Conservation (phyloP, 2,888 invertebrate genomes). For the Polyommatus icarus region DNA sequence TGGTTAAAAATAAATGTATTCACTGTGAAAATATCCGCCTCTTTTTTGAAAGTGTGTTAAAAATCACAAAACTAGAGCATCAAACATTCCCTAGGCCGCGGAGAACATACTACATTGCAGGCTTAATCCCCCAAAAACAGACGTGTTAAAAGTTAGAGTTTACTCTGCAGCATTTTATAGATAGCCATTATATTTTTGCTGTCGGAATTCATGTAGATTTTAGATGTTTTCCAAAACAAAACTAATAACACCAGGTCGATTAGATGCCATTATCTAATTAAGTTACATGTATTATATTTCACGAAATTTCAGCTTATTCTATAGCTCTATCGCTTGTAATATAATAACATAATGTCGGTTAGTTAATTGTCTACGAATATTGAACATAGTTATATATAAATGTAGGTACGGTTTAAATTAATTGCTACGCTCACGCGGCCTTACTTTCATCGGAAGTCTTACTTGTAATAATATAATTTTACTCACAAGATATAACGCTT, state of each 20-base stretch:
- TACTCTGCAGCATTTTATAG: not conserved
- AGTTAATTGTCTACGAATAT: not conserved
- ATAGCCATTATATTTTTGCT: not conserved
- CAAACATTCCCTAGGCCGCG: not conserved
- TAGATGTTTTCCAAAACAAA: too few relatives aligned
- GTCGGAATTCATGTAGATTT: not conserved
- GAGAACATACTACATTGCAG: not conserved
- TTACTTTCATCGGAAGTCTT: not conserved
- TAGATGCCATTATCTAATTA: not conserved
- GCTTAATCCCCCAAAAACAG: not conserved
- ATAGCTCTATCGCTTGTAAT: not conserved
- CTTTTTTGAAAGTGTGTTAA: not conserved
- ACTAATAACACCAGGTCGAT: too few relatives aligned
- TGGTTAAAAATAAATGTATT: not conserved
- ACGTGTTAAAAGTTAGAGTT: not conserved
- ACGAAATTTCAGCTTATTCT: not conserved
- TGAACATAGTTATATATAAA: not conserved
- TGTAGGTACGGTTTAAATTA: conserved; percentile 2
- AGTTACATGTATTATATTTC: not conserved
- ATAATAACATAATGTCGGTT: conserved; percentile 3
- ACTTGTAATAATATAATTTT: too few relatives aligned
- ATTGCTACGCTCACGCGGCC: not conserved
- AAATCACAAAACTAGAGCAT: not conserved
- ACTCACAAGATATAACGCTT: not conserved
- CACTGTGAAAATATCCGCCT: not conserved